phyloP scores from a whole-genome alignment of 2,888 invertebrate genomes.

The Orthosia gothica region DNA sequence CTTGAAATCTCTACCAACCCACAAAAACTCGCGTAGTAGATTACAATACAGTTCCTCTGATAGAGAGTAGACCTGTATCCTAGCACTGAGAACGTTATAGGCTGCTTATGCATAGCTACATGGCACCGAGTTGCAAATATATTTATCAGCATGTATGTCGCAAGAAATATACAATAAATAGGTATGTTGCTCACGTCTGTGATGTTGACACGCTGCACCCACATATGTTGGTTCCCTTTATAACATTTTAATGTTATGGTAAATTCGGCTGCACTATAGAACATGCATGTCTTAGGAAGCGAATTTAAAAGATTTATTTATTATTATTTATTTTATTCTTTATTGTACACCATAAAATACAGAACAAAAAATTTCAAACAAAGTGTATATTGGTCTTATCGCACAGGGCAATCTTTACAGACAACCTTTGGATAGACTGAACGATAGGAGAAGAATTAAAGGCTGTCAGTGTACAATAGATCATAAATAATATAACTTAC shows the following conservation, averaged over 20 bases:
- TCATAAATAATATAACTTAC: no score
- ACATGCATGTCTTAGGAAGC: background rate
- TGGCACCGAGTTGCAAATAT: background rate
- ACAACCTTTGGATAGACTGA: no score
- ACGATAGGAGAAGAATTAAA: no score
- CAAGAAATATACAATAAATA: constrained; percentile 36
- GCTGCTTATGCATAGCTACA: background rate
- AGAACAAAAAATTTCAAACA: no score
- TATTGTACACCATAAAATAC: no score
- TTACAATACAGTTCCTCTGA: background rate
- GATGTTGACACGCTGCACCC: constrained; percentile 33
- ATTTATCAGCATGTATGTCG: constrained; percentile 8
- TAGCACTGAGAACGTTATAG: background rate
- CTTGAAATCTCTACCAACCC: background rate
- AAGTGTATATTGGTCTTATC: no score
- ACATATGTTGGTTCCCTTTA: constrained; percentile 30
- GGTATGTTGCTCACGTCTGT: constrained; percentile 49
- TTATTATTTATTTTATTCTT: no score
- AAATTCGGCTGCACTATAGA: constrained; percentile 12
- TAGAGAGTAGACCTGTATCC: background rate
- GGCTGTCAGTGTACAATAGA: no score
- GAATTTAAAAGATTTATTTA: no score
- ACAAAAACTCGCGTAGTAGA: background rate
- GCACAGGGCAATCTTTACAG: no score
- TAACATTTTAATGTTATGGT: constrained; percentile 37